Evolutionary conservation across 2,888 invertebrate species (phyloP), one percentile per base, ranked within the genome.

Genomic region (Clostera curtula): DNA sequence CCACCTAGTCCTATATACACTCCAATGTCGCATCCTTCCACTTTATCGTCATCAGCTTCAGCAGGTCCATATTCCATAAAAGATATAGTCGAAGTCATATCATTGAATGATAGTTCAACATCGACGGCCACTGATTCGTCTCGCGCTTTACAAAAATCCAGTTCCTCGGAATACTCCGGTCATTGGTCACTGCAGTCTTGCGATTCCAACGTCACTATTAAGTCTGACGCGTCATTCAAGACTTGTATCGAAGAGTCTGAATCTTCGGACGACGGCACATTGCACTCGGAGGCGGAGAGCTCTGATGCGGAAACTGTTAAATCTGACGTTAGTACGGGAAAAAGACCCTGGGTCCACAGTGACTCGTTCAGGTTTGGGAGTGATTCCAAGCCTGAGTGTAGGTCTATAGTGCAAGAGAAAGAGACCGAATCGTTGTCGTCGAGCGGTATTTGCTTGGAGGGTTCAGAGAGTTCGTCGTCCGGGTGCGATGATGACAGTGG

Each of bases 91-190:
- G 83, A 82, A 29, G 76, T 70, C 3, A 74, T 80, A 40, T 83
- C 82, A 32, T 43, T 76, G 35, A 68, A 62, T 22, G 37, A 41
- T 21, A 24, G 33, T 49, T 69, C 75, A 40, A 60, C 64, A 58
- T 74, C 70, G 58, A 62, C 73, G 25, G 36, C 49, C 40, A 61
- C 67, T 55, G 56, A 69, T 58, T 53, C 60, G 45, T 60, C 66
- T 45, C 61, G 56, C 56, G 75, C 76, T 71, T 76, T 75, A 54
- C 56, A 65, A 34, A 70, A 76, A 61, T 73, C 76, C 33, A 72
- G 61, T 56, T 76, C 77, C 55, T 80, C 83, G 68, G 82, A 82
- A 76, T 60, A 75, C 61, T 80, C 82, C 17, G 77, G 75, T 41
- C 68, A 76, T 35, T 76, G 76, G 76, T 80, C 80, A 10, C 55